Conservation (phyloP, 2,113 vertebrate genomes). For the Sciurus niger region DNA sequence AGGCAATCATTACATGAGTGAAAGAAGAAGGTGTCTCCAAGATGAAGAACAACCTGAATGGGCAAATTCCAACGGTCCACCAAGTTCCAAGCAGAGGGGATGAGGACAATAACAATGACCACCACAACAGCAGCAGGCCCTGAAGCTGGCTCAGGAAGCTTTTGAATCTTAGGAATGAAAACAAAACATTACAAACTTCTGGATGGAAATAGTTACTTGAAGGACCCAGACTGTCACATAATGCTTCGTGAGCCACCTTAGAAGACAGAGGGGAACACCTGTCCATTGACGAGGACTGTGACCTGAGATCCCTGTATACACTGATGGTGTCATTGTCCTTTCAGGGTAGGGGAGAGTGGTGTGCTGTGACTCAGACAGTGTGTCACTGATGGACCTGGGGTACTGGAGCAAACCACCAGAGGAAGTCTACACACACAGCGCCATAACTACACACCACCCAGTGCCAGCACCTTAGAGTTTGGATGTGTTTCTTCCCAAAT, state of each 20-base stretch:
- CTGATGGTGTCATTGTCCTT: background rate
- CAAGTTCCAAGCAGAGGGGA: conserved; percentile 10
- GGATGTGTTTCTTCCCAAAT: background rate
- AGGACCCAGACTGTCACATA: background rate
- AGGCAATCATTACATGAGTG: background rate
- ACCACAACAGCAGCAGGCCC: too few relatives aligned
- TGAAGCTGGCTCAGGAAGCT: background rate
- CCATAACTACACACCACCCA: too few relatives aligned
- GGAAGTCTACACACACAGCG: background rate
- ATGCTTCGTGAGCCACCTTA: background rate
- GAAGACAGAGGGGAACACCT: background rate
- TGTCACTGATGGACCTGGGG: background rate
- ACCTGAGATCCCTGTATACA: background rate
- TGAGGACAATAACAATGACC: background rate
- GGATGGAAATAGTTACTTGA: background rate
- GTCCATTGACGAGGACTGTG: fast-evolving
- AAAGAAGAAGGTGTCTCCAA: background rate
- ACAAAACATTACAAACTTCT: background rate
- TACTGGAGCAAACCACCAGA: background rate
- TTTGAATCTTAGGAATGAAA: conserved; percentile 31
- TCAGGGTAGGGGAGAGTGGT: background rate
- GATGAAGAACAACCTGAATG: background rate
- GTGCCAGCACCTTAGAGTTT: background rate
- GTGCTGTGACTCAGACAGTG: too few relatives aligned
- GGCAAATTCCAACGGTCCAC: background rate